phyloP scores from a whole-genome alignment of 2,797 vertebrate genomes.

The Saguinus oedipus region DNA sequence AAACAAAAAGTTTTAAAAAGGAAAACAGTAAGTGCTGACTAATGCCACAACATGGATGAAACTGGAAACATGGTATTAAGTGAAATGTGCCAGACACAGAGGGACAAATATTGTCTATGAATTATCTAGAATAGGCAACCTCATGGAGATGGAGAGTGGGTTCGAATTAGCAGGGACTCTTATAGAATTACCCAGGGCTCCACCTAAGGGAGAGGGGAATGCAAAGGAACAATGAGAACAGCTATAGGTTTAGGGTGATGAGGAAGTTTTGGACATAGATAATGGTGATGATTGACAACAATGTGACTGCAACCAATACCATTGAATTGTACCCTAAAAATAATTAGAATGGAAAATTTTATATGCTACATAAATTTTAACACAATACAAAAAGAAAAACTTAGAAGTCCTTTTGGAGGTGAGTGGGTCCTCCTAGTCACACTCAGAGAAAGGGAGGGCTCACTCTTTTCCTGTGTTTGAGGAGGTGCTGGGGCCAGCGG shows the following conservation, averaged over 20 bases:
- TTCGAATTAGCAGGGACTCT: not conserved
- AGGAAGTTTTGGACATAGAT: not conserved
- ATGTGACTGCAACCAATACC: not conserved
- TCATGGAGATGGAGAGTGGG: not conserved
- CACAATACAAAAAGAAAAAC: not conserved
- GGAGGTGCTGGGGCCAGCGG: not conserved
- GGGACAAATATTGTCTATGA: too few relatives aligned
- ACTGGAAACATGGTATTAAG: not conserved
- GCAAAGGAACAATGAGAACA: not conserved
- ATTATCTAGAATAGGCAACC: not conserved
- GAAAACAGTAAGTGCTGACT: not conserved
- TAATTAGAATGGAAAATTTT: not conserved
- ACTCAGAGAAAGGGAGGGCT: not conserved
- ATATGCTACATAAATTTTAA: not conserved
- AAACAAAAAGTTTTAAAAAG: not conserved
- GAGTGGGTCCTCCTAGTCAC: too few relatives aligned
- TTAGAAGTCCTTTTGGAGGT: not conserved
- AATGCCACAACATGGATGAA: not conserved
- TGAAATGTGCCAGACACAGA: not conserved
- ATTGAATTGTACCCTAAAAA: not conserved
- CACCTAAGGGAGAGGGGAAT: not conserved
- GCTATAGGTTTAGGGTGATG: not conserved
- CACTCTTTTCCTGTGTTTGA: not conserved
- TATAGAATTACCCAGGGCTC: not conserved
- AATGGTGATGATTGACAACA: not conserved